These are phyloP conservation scores for Hyposoter didymator DNA, from an alignment of 2,888 invertebrate species.

Conservation along the genomic window DNA sequence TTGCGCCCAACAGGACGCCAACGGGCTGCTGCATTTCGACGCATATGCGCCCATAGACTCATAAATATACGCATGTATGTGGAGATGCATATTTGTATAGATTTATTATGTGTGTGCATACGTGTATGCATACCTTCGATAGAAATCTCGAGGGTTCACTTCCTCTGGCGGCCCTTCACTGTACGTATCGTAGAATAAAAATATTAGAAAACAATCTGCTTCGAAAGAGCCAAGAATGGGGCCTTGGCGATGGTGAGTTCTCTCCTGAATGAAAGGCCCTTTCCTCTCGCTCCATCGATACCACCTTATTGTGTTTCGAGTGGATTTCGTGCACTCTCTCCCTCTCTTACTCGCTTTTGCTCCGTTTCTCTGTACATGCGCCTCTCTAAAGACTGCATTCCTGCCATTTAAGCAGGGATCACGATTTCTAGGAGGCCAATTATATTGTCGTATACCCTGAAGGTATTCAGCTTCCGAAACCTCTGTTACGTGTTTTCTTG, in stretches of 20 bases:
- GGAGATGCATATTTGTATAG: constrained; percentile 3
- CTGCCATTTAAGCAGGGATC: constrained; percentile 53
- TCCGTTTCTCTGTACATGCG: constrained; percentile 22
- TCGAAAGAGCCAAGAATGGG: constrained; percentile 20
- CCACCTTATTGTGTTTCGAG: constrained; percentile 76
- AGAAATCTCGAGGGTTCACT: constrained; percentile 78
- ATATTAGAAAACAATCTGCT: constrained; percentile 78
- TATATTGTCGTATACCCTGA: constrained; percentile 69
- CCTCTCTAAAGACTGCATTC: constrained; percentile 56
- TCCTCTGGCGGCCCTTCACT: constrained; percentile 76
- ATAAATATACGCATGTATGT: not conserved
- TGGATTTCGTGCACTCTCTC: constrained; percentile 64
- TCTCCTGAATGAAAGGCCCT: constrained; percentile 71
- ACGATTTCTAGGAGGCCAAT: constrained; percentile 71
- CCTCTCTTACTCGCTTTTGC: constrained; percentile 4
- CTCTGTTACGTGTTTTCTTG: constrained; percentile 29
- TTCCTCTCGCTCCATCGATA: constrained; percentile 73
- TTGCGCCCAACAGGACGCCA: constrained; percentile 56
- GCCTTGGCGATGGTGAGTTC: constrained; percentile 33
- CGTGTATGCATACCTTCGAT: constrained; percentile 71
- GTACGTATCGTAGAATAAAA: constrained; percentile 72
- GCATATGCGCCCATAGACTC: constrained; percentile 32
- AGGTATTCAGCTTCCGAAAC: constrained; percentile 67
- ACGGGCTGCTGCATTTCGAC: constrained; percentile 72
- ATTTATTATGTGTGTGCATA: constrained; percentile 28